These are phyloP conservation scores for Drosophila recens DNA, from an alignment of 2,888 invertebrate genomes.

Conservation along the genomic window DNA sequence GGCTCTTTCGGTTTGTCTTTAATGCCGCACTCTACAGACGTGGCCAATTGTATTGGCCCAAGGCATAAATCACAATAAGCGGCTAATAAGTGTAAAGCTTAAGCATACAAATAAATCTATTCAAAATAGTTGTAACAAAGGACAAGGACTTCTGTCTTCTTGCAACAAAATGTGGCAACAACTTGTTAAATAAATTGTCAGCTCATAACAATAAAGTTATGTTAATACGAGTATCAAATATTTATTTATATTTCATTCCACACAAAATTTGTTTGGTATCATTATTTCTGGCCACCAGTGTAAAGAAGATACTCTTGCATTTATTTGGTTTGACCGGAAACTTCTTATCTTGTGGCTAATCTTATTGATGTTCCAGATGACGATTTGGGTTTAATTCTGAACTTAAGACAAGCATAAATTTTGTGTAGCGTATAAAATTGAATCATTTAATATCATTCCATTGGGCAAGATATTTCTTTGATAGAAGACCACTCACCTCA, in stretches of 20 bases:
- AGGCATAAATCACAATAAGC: constrained; percentile 4
- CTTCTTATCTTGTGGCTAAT: constrained; percentile 82
- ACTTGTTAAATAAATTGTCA: neutral
- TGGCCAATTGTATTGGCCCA: constrained; percentile 24
- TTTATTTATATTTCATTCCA: neutral
- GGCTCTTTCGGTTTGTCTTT: constrained; percentile 57
- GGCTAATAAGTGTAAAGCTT: neutral
- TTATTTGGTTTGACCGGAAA: constrained; percentile 80
- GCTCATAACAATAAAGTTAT: neutral
- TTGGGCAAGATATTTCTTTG: constrained; percentile 40
- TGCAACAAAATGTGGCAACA: constrained; percentile 1
- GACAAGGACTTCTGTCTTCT: neutral
- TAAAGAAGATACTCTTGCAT: constrained; percentile 47
- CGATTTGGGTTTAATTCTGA: constrained; percentile 67
- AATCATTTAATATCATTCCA: constrained; percentile 72
- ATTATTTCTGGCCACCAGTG: constrained; percentile 41
- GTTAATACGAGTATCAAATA: neutral
- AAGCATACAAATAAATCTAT: neutral
- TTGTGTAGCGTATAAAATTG: constrained; percentile 64
- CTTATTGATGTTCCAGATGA: constrained; percentile 76
- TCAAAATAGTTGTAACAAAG: neutral
- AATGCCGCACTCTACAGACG: constrained; percentile 64
- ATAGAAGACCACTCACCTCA: constrained; percentile 5
- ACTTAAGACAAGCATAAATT: constrained; percentile 66
- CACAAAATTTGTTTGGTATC: neutral